A percentile compares a stretch with the other conserved stretches of the same genome.
phyloP scores from a whole-genome alignment of 2,113 vertebrate genomes.

The Bufo bufo region DNA sequence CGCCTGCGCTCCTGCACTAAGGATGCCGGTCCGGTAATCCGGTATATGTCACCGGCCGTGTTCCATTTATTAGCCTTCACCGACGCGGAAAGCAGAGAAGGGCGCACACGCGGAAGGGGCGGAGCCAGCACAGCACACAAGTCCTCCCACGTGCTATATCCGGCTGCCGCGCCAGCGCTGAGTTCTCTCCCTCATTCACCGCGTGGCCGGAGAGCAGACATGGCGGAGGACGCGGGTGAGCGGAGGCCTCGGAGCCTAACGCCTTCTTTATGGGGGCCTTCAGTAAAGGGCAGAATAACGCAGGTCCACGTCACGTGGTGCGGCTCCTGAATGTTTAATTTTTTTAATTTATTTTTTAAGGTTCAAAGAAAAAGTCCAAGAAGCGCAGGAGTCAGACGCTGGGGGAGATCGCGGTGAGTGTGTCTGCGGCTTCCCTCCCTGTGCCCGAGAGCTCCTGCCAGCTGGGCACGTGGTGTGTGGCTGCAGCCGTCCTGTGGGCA shows the following conservation, averaged over 20 bases:
- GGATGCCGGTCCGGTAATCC: no score
- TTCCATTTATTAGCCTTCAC: no score
- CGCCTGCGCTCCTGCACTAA: no score
- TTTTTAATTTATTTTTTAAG: background rate
- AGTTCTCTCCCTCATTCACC: slow-evolving; percentile 32
- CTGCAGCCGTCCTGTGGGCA: no score
- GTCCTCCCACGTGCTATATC: slow-evolving; percentile 46
- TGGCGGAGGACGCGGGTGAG: slow-evolving; percentile 38
- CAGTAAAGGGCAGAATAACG: background rate
- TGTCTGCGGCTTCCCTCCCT: no score
- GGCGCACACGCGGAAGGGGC: background rate
- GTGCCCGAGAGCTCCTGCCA: no score
- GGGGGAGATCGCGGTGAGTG: slow-evolving; percentile 45
- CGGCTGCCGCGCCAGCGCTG: background rate
- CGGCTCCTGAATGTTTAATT: background rate
- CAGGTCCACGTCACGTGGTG: no score
- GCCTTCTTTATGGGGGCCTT: no score
- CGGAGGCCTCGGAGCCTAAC: background rate
- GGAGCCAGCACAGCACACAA: background rate
- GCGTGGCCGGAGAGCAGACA: slow-evolving; percentile 31
- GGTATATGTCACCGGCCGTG: no score
- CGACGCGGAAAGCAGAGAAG: no score
- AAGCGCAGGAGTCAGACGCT: slow-evolving; percentile 29
- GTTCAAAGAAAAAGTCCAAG: slow-evolving; percentile 26
- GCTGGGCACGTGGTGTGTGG: no score